Conservation (phyloP, 2,888 invertebrate genomes). For the Chamaedrilus cognettii region DNA sequence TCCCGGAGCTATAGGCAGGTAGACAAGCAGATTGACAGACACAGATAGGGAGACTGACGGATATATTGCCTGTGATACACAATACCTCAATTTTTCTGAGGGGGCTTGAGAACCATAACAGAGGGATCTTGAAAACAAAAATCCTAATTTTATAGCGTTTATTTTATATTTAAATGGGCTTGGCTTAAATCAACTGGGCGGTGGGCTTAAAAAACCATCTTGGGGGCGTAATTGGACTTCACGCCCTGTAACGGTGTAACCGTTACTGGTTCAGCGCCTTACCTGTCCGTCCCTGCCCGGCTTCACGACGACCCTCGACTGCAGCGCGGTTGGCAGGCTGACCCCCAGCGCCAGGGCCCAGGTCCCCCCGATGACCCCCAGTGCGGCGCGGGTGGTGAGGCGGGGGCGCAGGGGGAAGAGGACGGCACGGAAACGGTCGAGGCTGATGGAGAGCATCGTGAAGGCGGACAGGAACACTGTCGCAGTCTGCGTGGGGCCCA, state of each 20-base stretch:
- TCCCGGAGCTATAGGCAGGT: too few relatives aligned
- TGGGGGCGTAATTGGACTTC: neutral
- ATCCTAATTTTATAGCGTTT: too few relatives aligned
- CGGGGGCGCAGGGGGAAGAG: conserved; percentile 76
- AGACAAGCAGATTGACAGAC: too few relatives aligned
- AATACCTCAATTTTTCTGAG: too few relatives aligned
- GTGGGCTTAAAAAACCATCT: too few relatives aligned
- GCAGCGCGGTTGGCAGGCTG: conserved; percentile 78
- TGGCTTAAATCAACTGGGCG: too few relatives aligned
- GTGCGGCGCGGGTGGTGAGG: conserved; percentile 60
- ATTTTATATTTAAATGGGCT: too few relatives aligned
- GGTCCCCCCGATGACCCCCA: conserved; percentile 71
- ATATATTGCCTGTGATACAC: too few relatives aligned
- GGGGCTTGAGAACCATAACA: too few relatives aligned
- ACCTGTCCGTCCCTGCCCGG: neutral
- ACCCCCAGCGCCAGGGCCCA: conserved; percentile 79
- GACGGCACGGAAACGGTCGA: conserved; percentile 88
- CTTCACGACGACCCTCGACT: conserved; percentile 50
- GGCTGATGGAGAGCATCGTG: conserved; percentile 85
- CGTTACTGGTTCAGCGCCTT: neutral
- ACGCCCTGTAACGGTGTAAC: neutral
- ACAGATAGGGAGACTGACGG: too few relatives aligned
- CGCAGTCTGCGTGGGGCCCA: conserved; percentile 65
- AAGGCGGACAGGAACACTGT: conserved; percentile 76
- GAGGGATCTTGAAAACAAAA: too few relatives aligned